Evolutionary conservation across 2,797 vertebrate species (phyloP).

Genomic region (Ctenochaetus hawaiiensis): DNA sequence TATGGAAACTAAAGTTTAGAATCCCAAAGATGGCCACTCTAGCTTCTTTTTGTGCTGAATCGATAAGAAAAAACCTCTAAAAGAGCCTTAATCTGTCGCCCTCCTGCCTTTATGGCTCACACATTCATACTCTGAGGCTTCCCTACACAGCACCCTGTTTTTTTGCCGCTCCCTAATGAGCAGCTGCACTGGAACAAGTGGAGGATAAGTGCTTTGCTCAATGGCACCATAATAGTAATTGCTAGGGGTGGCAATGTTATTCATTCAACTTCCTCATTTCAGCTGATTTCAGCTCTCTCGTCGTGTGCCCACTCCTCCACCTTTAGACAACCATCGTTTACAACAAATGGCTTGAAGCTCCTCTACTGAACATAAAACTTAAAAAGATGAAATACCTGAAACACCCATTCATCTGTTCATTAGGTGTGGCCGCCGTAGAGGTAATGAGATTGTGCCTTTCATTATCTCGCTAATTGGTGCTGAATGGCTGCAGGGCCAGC

Average conservation of each 20-base stretch:
- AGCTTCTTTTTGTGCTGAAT: neutral
- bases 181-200: conserved; percentile 73
- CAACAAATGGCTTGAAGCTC: conserved; percentile 31
- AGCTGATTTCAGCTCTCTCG: conserved; percentile 43
- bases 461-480: conserved; percentile 74
- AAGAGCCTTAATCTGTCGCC: no score
- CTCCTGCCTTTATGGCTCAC: conserved; percentile 1
- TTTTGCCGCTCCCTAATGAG: conserved; percentile 63
- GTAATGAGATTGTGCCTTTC: conserved; percentile 70
- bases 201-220: conserved; percentile 68
- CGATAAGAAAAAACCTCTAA: neutral
- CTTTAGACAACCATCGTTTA: neutral
- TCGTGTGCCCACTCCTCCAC: conserved; percentile 15
- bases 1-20: neutral
- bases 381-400: conserved; percentile 37
- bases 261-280: conserved; percentile 54
- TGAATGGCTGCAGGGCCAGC: conserved; percentile 59
- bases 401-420: conserved; percentile 60
- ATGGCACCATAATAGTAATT: conserved; percentile 62
- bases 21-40: neutral
- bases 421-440: conserved; percentile 43
- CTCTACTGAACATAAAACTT: conserved; percentile 38
- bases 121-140: conserved; percentile 17
- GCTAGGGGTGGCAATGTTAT: conserved; percentile 49
- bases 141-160: conserved; percentile 5